Evolutionary conservation across 2,797 vertebrate genomes (phyloP).

Genomic region (Serranus cabrilla): DNA sequence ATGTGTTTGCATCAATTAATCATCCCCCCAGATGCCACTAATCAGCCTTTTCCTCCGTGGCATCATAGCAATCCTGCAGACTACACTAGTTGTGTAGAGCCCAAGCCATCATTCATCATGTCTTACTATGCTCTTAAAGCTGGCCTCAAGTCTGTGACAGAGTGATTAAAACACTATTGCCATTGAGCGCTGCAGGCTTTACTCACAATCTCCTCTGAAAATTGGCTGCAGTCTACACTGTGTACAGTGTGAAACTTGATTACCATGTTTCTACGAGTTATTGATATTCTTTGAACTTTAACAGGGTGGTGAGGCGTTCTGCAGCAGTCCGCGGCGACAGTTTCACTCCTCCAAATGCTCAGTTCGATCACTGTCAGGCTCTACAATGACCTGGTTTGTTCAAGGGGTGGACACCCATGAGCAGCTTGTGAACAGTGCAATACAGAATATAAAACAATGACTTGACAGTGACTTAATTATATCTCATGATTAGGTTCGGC

Average conservation of each 20-base stretch:
- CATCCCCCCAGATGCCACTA: conserved; percentile 80
- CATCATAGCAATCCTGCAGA: conserved; percentile 69
- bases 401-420: conserved; percentile 6
- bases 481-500: background rate
- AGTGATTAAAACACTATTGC: conserved; percentile 81
- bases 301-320: conserved; percentile 23
- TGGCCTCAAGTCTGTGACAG: conserved; percentile 67
- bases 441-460: conserved; percentile 24
- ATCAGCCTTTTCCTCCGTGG: conserved; percentile 76
- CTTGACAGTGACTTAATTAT: conserved; percentile 6
- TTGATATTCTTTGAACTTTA: conserved; percentile 76
- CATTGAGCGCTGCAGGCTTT: conserved; percentile 61
- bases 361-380: conserved; percentile 59
- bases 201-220: conserved; percentile 67
- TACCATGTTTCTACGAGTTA: conserved; percentile 66
- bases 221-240: conserved; percentile 51
- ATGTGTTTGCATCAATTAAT: conserved; percentile 86
- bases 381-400: conserved; percentile 4
- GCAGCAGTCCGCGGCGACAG: conserved; percentile 33
- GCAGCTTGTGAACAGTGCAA: background rate
- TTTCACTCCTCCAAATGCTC: conserved; percentile 39
- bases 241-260: conserved; percentile 64
- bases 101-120: conserved; percentile 75
- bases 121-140: conserved; percentile 72
- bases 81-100: conserved; percentile 59